Evolutionary conservation across 35 echinoderm and acorn worm species (phyloP).

Genomic region (Heliocidaris erythrogramma): DNA sequence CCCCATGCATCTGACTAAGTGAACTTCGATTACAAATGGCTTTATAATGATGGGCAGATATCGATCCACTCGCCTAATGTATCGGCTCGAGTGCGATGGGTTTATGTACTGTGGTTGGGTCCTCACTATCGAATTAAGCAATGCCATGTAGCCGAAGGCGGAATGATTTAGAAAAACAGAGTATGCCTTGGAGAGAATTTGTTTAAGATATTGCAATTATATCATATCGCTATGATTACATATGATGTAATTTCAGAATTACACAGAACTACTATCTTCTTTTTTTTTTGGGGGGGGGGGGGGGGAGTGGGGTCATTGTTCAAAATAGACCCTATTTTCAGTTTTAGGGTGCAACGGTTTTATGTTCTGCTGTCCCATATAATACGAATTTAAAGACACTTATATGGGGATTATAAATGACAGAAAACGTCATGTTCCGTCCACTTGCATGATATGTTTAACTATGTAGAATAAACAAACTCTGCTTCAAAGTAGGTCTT

Average conservation of each 20-base stretch:
- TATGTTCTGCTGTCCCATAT: neutral
- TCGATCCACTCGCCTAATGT: neutral
- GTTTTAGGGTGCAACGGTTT: no score
- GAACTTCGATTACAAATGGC: conserved; percentile 41
- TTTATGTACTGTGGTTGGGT: neutral
- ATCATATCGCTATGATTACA: no score
- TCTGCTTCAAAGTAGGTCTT: neutral
- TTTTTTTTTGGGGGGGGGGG: no score
- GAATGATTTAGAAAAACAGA: neutral
- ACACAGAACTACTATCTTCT: no score
- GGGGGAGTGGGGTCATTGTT: no score
- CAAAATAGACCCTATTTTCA: no score
- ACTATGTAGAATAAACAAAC: neutral
- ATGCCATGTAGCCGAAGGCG: neutral
- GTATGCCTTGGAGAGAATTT: neutral
- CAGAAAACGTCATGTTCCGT: neutral
- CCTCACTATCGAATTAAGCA: neutral
- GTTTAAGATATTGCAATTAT: neutral
- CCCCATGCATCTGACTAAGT: neutral
- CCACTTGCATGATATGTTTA: neutral
- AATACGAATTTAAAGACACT: no score
- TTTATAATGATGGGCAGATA: conserved; percentile 47
- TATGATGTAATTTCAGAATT: no score
- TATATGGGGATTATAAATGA: no score
- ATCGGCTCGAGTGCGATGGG: neutral